A percentile compares a stretch with the other conserved stretches of the same genome.
These are phyloP conservation scores for Danio albolineatus DNA, from an alignment of 2,797 vertebrate species.

Conservation along the genomic window DNA sequence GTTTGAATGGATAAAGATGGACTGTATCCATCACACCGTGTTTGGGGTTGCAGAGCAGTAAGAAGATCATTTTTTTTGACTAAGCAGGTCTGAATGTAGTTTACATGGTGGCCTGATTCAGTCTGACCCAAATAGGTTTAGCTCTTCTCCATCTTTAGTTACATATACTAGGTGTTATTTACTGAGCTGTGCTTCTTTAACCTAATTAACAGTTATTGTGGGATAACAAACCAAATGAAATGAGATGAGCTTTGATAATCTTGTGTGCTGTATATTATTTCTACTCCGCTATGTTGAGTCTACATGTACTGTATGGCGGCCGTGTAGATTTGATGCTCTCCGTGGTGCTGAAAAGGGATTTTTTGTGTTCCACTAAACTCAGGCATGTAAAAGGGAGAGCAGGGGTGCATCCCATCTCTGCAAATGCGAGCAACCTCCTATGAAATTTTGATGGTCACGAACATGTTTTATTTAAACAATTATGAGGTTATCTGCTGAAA, in stretches of 20 bases:
- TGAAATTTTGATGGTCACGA: constrained; percentile 78
- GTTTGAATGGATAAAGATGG: background rate
- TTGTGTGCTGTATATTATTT: background rate
- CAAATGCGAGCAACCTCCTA: constrained; percentile 73
- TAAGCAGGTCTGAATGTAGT: constrained; percentile 29
- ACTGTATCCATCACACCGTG: background rate
- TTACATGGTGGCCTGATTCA: constrained; percentile 48
- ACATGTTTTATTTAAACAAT: constrained; percentile 83
- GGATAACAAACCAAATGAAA: background rate
- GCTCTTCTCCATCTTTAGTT: constrained; percentile 28
- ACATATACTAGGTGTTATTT: constrained; percentile 48
- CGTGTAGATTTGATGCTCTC: constrained; percentile 22
- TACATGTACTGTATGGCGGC: background rate
- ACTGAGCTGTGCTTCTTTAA: constrained; percentile 32
- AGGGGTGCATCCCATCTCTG: constrained; percentile 70
- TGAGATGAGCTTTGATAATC: background rate
- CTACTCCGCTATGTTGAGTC: background rate
- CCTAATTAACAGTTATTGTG: background rate
- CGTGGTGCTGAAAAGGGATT: constrained; percentile 36
- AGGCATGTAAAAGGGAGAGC: constrained; percentile 61
- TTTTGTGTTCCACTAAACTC: constrained; percentile 32
- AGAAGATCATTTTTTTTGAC: background rate
- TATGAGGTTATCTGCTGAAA: constrained; percentile 74
- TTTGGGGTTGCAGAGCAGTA: background rate
- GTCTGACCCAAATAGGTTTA: constrained; percentile 42